These are phyloP conservation scores for Eira barbara DNA, from an alignment of 2,113 vertebrate species.

Conservation along the genomic window DNA sequence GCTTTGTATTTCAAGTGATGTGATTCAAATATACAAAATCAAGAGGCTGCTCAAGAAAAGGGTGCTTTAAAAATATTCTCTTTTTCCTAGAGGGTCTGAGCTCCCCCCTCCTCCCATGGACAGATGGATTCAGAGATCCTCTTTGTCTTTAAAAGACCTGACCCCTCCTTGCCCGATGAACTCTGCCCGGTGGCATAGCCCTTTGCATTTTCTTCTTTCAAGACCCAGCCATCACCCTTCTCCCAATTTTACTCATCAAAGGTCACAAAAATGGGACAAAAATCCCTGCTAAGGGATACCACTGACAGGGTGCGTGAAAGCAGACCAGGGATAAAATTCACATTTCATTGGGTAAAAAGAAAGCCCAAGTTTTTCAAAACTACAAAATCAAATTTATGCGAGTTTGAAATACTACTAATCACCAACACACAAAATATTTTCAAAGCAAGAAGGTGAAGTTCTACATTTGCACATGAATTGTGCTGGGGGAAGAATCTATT, in stretches of 20 bases:
- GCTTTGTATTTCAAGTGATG: background rate
- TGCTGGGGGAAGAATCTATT: background rate
- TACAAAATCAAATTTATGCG: background rate
- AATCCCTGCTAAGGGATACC: background rate
- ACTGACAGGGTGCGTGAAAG: background rate
- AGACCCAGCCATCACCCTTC: background rate
- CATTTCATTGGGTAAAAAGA: background rate
- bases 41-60: background rate
- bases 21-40: background rate
- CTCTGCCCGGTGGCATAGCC: background rate
- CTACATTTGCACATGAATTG: background rate
- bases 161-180: background rate
- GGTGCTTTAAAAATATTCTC: background rate
- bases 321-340: background rate
- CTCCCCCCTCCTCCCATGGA: background rate
- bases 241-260: background rate
- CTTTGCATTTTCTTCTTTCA: background rate
- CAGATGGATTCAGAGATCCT: background rate
- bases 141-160: background rate
- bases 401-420: background rate
- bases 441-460: background rate
- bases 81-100: background rate
- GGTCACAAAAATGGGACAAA: background rate
- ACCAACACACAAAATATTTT: background rate
- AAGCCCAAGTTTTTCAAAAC: slow-evolving; percentile 1